These are phyloP conservation scores for Epizoanthus rinbou DNA, from an alignment of 92 coral and sea anemone species.

Conservation along the genomic window DNA sequence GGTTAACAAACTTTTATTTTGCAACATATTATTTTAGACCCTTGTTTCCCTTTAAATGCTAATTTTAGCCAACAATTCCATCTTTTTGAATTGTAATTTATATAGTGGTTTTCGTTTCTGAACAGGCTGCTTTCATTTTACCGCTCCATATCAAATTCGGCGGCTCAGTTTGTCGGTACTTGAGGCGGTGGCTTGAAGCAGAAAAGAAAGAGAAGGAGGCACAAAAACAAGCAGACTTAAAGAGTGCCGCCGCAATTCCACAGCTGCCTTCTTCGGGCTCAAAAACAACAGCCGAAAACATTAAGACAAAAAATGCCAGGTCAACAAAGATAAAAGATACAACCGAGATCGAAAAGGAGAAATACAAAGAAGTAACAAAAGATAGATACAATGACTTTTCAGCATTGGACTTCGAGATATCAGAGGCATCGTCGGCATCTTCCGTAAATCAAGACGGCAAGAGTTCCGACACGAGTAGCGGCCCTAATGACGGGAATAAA, in stretches of 20 bases:
- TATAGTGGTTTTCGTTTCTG: not conserved
- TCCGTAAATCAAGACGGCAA: not conserved
- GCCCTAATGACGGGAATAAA: not conserved
- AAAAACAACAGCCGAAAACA: constrained; percentile 10
- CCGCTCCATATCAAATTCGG: constrained; percentile 94
- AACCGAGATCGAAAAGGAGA: not conserved
- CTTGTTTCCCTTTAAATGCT: no score
- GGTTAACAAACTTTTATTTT: no score
- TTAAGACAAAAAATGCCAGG: constrained; percentile 22
- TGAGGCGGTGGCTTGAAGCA: constrained; percentile 92
- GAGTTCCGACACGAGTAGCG: not conserved
- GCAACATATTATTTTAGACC: no score
- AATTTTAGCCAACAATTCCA: no score
- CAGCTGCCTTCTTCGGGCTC: not conserved
- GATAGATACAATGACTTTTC: not conserved
- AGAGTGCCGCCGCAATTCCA: constrained; percentile 7
- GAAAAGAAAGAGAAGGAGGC: constrained; percentile 48
- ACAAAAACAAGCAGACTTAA: constrained; percentile 12
- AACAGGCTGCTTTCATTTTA: constrained; percentile 73
- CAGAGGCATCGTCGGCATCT: not conserved
- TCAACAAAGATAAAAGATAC: not conserved
- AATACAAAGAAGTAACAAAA: not conserved
- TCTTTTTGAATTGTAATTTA: no score
- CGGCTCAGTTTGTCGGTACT: constrained; percentile 89
- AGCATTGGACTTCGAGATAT: not conserved